Percentiles rank a stretch among this genome's conserved stretches.
Evolutionary conservation across 1,140 invertebrate genomes (phyloP).

Genomic region (Chrysopa pallens): DNA sequence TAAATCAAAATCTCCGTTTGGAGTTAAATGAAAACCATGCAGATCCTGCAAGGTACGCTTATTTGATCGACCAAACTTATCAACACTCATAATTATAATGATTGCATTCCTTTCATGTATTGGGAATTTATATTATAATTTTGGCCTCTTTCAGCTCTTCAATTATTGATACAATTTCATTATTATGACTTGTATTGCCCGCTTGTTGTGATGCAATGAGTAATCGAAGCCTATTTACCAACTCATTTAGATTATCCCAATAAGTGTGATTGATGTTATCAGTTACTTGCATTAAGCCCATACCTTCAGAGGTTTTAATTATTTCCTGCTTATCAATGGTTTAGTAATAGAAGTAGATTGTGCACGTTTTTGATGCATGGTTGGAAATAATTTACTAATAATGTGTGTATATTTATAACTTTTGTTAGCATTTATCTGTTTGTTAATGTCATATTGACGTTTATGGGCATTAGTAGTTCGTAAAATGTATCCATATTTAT

Average conservation of each 20-base stretch:
- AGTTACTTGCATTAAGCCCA: background rate
- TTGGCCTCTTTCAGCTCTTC: conserved; percentile 13
- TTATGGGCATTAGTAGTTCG: too few species aligned
- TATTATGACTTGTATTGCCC: conserved; percentile 16
- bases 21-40: conserved; percentile 6
- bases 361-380: too few species aligned
- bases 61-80: conserved; percentile 8
- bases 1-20: conserved; percentile 5
- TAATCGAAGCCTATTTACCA: conserved; percentile 17
- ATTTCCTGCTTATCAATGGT: too few species aligned
- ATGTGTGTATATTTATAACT: too few species aligned
- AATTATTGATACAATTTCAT: conserved; percentile 22
- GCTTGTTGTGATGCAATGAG: conserved; percentile 16
- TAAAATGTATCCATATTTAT: too few species aligned
- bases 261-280: conserved; percentile 15
- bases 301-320: too few species aligned
- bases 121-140: conserved; percentile 6
- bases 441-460: too few species aligned
- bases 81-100: conserved; percentile 9
- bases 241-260: conserved; percentile 22
- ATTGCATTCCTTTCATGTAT: background rate
- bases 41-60: too few species aligned
- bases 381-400: too few species aligned
- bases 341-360: too few species aligned
- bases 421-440: too few species aligned